Evolutionary conservation across 1,140 invertebrate genomes (phyloP), one percentile per base, ranked within the genome.

Genomic region (Pseudachorutes palmiensis): DNA sequence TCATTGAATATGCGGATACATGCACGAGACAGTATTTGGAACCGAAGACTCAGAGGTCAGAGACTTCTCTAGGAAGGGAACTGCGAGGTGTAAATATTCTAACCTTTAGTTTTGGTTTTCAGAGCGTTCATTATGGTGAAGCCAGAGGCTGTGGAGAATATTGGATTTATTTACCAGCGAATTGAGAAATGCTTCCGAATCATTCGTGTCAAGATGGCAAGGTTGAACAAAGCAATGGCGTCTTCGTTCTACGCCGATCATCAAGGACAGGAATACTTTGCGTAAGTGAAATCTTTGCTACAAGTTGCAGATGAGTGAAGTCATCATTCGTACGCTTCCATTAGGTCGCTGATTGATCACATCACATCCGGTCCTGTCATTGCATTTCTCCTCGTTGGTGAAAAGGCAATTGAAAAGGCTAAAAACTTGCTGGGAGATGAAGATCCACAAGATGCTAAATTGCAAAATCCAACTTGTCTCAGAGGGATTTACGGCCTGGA

Each of bases 91-190:
- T 29, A 49, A 64, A 28, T 60, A 60, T 36, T 62, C 19, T 29
- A 19, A 32, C 32, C 33, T 41, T 48, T 19, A 33, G 62, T 64
- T 41, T 61, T n/a, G 69, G 30, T 61, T 70, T 72, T 58, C 70
- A 82, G 90, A 74, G 87, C 88, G n/a, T 87, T 88, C 80, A 83
- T 83, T 9, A 79, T 92, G 68, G 81, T 93, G 2, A 91, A 91
- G 76, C 86, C 88, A 32, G 81, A 87, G 71, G 81, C 83, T 28
- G 78, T 86, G n/a, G 78, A 82, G 19, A 84, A 85, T 75, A 81
- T 87, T 70, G 89, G 90, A n/a, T 83, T 86, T 74, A 87, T 93
- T 66, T 71, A 93, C 1, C 84, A 83, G 68, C 75, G 80, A 26
- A 82, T 92, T 26, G 79, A 85, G 51, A 81, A 83, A 75, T 83